phyloP scores from a whole-genome alignment of 2,113 vertebrate species.

The Holacanthus passer region DNA sequence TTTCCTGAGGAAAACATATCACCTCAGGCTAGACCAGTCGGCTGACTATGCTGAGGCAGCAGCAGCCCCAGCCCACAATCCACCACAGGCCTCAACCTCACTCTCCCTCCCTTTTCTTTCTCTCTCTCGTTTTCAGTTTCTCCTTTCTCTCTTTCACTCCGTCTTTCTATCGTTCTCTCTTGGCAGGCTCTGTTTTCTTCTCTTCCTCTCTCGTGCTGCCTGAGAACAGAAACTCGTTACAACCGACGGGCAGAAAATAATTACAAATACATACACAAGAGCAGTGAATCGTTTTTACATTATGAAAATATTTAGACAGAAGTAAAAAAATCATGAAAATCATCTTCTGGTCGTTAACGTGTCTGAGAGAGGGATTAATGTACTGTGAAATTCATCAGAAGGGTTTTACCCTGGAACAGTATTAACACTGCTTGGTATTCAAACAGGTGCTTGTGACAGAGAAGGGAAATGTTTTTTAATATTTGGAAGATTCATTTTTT shows the following conservation, averaged over 20 bases:
- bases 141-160: conserved; percentile 8
- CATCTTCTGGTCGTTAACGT: conserved; percentile 17
- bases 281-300: conserved; percentile 41
- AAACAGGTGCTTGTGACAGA: conserved; percentile 37
- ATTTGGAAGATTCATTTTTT: not conserved
- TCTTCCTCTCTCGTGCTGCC: not conserved
- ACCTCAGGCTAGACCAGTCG: conserved; percentile 75
- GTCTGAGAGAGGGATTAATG: conserved; percentile 10
- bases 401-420: not conserved
- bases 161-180: conserved; percentile 29
- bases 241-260: conserved; percentile 31
- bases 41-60: conserved; percentile 80
- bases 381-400: conserved; percentile 12
- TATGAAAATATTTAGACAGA: conserved; percentile 49
- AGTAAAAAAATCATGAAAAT: conserved; percentile 39
- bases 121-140: conserved; percentile 22
- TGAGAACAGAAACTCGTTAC: conserved; percentile 19
- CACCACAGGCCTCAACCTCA: conserved; percentile 76
- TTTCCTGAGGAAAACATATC: conserved; percentile 86
- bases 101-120: conserved; percentile 59
- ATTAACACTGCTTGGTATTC: not conserved
- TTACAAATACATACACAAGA: conserved; percentile 58
- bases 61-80: conserved; percentile 79
- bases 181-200: not conserved
- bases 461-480: not conserved